phyloP scores from a whole-genome alignment of 2,797 vertebrate genomes.

The Echeneis naucrates region DNA sequence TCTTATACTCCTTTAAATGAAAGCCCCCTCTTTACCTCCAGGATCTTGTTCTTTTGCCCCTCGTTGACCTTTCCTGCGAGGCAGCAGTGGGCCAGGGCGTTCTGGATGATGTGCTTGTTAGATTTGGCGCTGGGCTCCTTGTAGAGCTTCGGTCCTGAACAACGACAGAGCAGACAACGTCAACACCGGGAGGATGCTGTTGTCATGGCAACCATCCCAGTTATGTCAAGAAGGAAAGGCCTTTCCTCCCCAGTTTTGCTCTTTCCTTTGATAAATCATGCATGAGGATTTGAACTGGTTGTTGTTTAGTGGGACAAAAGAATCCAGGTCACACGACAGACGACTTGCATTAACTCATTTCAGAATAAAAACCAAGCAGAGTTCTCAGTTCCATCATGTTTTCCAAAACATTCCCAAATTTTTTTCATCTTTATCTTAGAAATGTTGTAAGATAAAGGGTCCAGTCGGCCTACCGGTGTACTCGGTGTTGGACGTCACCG shows the following conservation, averaged over 20 bases:
- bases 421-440: neutral
- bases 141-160: constrained; percentile 96
- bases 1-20: no score
- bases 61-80: constrained; percentile 98
- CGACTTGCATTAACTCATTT: neutral
- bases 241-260: constrained; percentile 21
- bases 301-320: neutral
- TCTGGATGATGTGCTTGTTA: constrained; percentile 99
- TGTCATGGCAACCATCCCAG: constrained; percentile 55
- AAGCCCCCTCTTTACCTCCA: no score
- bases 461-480: constrained; percentile 90
- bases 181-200: constrained; percentile 35
- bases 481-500: constrained; percentile 95
- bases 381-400: no score
- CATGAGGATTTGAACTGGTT: constrained; percentile 18
- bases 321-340: neutral
- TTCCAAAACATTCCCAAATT: constrained; percentile 1
- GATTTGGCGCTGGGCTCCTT: constrained; percentile 99
- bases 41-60: constrained; percentile 97
- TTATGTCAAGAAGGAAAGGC: constrained; percentile 30
- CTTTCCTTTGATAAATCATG: constrained; percentile 51
- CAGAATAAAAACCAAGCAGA: neutral
- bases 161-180: constrained; percentile 24
- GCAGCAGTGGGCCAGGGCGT: constrained; percentile 96
- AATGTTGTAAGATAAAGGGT: no score